A percentile compares a stretch with the other conserved stretches of the same genome.
Evolutionary conservation across 2,888 invertebrate species (phyloP).

Genomic region (Drosophila diplacantha): DNA sequence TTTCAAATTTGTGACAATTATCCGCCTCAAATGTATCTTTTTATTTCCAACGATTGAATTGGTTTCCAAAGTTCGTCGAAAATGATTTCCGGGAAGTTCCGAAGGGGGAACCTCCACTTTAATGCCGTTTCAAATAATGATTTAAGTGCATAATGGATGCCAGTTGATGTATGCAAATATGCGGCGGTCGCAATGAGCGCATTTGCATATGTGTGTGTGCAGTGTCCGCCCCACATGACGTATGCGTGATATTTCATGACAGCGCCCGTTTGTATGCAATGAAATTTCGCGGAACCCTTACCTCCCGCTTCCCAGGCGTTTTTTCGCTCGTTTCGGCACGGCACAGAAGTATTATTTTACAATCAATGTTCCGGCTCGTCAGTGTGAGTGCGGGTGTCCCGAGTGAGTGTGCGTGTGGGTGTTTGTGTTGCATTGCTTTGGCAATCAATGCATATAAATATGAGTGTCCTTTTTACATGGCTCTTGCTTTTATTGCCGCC

Average conservation of each 20-base stretch:
- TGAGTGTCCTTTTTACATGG: conserved; percentile 70
- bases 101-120: conserved; percentile 5
- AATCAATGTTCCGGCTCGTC: conserved; percentile 52
- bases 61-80: conserved; percentile 85
- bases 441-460: conserved; percentile 74
- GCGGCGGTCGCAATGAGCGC: conserved; percentile 17
- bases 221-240: conserved; percentile 20
- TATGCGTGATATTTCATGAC: conserved; percentile 43
- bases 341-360: conserved; percentile 66
- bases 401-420: conserved; percentile 25
- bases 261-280: conserved; percentile 35
- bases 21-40: neutral
- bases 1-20: neutral
- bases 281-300: conserved; percentile 32
- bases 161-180: conserved; percentile 34
- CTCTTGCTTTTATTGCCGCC: conserved; percentile 59
- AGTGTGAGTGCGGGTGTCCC: too few species aligned
- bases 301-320: conserved; percentile 8
- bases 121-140: conserved; percentile 26
- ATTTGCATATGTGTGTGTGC: conserved; percentile 19
- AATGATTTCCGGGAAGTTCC: conserved; percentile 87
- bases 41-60: conserved; percentile 60
- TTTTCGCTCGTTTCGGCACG: conserved; percentile 8
- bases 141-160: conserved; percentile 19
- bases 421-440: conserved; percentile 63